phyloP scores from a whole-genome alignment of 2,888 invertebrate genomes.

The Tridacna crocea region DNA sequence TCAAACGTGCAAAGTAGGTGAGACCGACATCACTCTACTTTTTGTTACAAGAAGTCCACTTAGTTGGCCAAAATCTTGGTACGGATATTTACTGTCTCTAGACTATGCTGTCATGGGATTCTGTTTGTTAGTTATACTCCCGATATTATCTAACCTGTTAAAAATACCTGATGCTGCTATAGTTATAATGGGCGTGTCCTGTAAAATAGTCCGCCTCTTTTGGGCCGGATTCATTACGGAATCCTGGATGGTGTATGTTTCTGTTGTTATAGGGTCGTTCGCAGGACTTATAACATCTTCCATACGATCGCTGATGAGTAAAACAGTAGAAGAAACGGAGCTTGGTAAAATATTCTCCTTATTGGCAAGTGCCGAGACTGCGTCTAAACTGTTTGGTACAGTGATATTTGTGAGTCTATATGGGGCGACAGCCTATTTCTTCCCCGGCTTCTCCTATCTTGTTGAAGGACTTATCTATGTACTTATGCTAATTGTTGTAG shows the following conservation, averaged over 20 bases:
- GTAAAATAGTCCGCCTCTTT: slow-evolving; percentile 77
- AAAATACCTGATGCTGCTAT: slow-evolving; percentile 77
- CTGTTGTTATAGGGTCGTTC: slow-evolving; percentile 79
- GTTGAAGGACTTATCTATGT: slow-evolving; percentile 68
- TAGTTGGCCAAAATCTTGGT: slow-evolving; percentile 79
- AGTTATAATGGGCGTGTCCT: slow-evolving; percentile 77
- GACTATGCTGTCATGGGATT: slow-evolving; percentile 83
- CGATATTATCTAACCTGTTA: slow-evolving; percentile 76
- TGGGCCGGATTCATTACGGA: slow-evolving; percentile 77
- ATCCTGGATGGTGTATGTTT: slow-evolving; percentile 80
- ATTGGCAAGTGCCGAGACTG: slow-evolving; percentile 80
- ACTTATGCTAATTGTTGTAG: slow-evolving; percentile 5
- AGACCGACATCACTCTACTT: slow-evolving; percentile 80
- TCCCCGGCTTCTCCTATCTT: slow-evolving; percentile 79
- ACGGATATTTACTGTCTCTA: slow-evolving; percentile 81
- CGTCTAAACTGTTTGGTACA: slow-evolving; percentile 80
- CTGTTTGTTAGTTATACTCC: slow-evolving; percentile 79
- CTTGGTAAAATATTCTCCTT: slow-evolving; percentile 81
- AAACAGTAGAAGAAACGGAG: slow-evolving; percentile 80
- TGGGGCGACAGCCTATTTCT: slow-evolving; percentile 76
- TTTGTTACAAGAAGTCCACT: slow-evolving; percentile 78
- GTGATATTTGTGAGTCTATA: slow-evolving; percentile 80
- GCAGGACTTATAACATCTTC: slow-evolving; percentile 81
- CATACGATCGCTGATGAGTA: slow-evolving; percentile 81
- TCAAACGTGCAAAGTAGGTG: slow-evolving; percentile 80